Percentiles rank a stretch among this genome's conserved stretches.
phyloP scores from a whole-genome alignment of 2,113 vertebrate genomes.

The Silurus asotus region DNA sequence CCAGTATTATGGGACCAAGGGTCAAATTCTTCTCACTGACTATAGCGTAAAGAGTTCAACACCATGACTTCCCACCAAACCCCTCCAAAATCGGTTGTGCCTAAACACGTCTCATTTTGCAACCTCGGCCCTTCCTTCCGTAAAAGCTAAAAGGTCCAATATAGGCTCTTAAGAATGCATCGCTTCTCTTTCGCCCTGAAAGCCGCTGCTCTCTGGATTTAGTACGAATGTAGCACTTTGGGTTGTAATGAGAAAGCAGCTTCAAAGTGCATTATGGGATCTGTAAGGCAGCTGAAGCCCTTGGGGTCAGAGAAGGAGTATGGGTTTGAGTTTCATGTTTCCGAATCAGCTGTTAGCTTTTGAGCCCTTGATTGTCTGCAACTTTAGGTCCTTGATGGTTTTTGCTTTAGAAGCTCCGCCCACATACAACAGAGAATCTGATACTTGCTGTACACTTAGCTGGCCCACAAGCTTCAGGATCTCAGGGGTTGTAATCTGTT shows the following conservation, averaged over 20 bases:
- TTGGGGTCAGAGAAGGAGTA: slow-evolving; percentile 1
- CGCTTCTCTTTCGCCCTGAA: not conserved
- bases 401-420: not conserved
- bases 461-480: not conserved
- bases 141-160: not conserved
- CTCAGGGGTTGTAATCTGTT: not conserved
- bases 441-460: not conserved
- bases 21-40: not conserved
- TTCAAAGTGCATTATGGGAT: not conserved
- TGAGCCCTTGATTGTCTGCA: not conserved
- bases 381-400: not conserved
- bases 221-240: not conserved
- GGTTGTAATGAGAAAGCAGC: not conserved
- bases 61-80: not conserved
- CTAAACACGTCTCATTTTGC: not conserved
- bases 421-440: not conserved
- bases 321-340: slow-evolving; percentile 29
- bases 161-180: slow-evolving; percentile 25
- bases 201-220: slow-evolving; percentile 1
- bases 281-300: slow-evolving; percentile 20
- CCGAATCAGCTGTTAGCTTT: slow-evolving; percentile 21
- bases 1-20: not conserved
- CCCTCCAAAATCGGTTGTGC: not conserved
- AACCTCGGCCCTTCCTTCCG: not conserved
- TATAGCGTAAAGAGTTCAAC: not conserved